A percentile compares a stretch with the other conserved stretches of the same genome.
phyloP scores from a whole-genome alignment of 1,140 invertebrate genomes.

The Dendrolimus kikuchii region DNA sequence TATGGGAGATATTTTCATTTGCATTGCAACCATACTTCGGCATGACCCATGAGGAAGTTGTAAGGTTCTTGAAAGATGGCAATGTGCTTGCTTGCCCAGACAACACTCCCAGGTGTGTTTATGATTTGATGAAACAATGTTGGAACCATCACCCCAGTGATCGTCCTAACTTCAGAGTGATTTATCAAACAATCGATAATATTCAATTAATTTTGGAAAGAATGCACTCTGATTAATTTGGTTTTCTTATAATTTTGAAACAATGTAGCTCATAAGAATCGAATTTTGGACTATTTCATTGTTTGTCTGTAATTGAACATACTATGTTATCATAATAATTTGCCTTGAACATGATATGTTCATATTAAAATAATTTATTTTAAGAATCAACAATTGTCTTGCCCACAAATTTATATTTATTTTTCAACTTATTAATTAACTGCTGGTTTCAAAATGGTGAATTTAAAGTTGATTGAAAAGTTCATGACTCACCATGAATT shows the following conservation, averaged over 20 bases:
- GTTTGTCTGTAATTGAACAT: conserved; percentile 16
- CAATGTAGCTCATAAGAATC: too few relatives aligned
- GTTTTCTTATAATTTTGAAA: background rate
- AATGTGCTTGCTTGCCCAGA: conserved; percentile 91
- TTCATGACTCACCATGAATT: too few relatives aligned
- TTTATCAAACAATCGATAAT: conserved; percentile 79
- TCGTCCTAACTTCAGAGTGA: conserved; percentile 87
- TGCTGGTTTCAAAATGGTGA: too few relatives aligned
- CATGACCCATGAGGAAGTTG: conserved; percentile 95
- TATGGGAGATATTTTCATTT: conserved; percentile 97
- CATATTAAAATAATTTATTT: too few relatives aligned
- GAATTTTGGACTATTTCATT: conserved; percentile 10
- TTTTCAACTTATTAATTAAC: too few relatives aligned
- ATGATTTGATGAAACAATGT: conserved; percentile 94
- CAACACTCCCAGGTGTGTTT: conserved; percentile 91
- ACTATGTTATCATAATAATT: conserved; percentile 9
- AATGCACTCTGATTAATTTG: conserved; percentile 52
- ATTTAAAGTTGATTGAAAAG: too few relatives aligned
- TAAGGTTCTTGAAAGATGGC: conserved; percentile 93
- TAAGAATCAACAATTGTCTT: too few relatives aligned
- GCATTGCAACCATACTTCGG: conserved; percentile 95
- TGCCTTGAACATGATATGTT: too few relatives aligned
- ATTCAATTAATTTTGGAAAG: conserved; percentile 75
- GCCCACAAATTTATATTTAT: too few relatives aligned
- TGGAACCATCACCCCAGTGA: conserved; percentile 90